Evolutionary conservation across 2,888 invertebrate species (phyloP).

Genomic region (Tachina lurida): DNA sequence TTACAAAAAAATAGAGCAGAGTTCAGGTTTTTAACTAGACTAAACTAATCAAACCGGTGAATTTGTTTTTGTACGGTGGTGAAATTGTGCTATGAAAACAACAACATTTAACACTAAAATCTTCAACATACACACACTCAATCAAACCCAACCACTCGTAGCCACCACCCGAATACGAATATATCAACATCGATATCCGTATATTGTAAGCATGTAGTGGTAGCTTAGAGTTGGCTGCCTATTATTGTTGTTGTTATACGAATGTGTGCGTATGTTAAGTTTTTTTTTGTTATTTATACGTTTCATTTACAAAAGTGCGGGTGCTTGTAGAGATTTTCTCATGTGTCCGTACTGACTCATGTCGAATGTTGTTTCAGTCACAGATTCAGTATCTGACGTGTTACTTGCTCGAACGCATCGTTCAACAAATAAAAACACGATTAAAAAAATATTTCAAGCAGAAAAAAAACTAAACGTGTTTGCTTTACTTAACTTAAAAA

Average conservation of each 20-base stretch:
- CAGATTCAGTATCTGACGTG: constrained; percentile 83
- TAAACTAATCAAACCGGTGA: constrained; percentile 52
- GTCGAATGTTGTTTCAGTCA: constrained; percentile 83
- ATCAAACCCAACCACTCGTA: not conserved
- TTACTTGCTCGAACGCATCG: constrained; percentile 82
- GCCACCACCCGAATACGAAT: too few species aligned
- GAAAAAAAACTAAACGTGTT: constrained; percentile 56
- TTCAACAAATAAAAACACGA: constrained; percentile 68
- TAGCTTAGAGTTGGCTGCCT: constrained; percentile 21
- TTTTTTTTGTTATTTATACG: not conserved
- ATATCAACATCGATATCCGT: constrained; percentile 14
- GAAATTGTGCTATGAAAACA: constrained; percentile 72
- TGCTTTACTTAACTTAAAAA: constrained; percentile 47
- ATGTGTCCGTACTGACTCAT: constrained; percentile 77
- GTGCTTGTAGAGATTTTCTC: constrained; percentile 72
- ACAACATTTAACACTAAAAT: constrained; percentile 63
- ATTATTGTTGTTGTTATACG: not conserved
- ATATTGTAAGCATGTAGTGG: constrained; percentile 18
- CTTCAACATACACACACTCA: constrained; percentile 22
- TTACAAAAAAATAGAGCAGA: constrained; percentile 42
- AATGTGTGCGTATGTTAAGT: not conserved
- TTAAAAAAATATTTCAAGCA: constrained; percentile 29
- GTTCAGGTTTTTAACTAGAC: constrained; percentile 44
- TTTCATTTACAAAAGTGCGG: constrained; percentile 70
- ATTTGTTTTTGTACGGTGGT: constrained; percentile 64